Evolutionary conservation across 2,888 invertebrate genomes (phyloP), one percentile per base, ranked within the genome.

Genomic region (Lathronympha strigana): DNA sequence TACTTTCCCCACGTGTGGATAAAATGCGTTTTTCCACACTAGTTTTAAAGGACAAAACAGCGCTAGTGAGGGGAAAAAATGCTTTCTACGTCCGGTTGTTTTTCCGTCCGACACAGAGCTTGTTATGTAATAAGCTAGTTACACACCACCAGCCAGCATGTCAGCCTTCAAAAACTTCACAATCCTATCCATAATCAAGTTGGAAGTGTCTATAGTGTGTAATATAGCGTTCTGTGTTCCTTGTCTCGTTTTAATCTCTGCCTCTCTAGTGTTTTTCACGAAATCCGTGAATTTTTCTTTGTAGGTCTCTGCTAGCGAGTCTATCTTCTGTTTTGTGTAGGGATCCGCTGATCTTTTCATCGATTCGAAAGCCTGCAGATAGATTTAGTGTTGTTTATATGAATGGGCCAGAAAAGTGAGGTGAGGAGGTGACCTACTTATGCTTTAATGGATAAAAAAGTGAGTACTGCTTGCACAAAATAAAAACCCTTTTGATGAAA

Each of bases 211-310:
- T 1, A 87, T 76, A 0, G 78, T 79, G 36, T 87, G 83, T 0
- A 86, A 64, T 8, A 88, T 73, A 0, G 83, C 85, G 49, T 83
- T 86, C 55, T 84, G 78, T 0, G 70, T 67, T 0, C 85, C 86
- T 0, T 81, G 55, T 33, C 72, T 73, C 0, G 86, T 87, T 71
- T 76, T 81, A 0, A 88, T 78, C 0, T 71, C 73, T 4, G 79
- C 77, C 1, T 76, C 67, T 38, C 72, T 71, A 0, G 81, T 83
- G 1, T 76, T 71, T 17, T 68, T 72, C 0, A 85, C 58, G 19
- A 81, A 86, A 0, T 78, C 74, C 2, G 71, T 70, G 38, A 84
- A 85, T 71, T 81, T 83, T 0, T 76, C 69, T 11, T 76, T 73
- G 61, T 82, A 88, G 3, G 53, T 77, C 8, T 61, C 69, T 0